A percentile compares a stretch with the other conserved stretches of the same genome.
phyloP scores from a whole-genome alignment of 2,797 vertebrate species.

The Peromyscus aztecus region DNA sequence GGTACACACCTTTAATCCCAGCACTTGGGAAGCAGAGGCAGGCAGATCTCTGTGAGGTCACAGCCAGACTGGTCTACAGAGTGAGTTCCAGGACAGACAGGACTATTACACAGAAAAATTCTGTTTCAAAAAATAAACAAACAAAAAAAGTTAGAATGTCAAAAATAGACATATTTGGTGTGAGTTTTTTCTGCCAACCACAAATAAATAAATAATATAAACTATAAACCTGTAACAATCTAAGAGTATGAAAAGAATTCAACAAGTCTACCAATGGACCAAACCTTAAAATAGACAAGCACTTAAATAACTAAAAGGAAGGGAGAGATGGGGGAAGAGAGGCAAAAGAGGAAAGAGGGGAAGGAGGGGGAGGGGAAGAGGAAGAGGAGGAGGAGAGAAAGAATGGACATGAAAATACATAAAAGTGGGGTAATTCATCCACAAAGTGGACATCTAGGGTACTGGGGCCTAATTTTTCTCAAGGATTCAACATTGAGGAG shows the following conservation, averaged over 20 bases:
- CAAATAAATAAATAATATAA: neutral
- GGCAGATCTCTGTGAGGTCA: neutral
- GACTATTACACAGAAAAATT: neutral
- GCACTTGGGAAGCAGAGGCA: neutral
- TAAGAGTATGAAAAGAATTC: neutral
- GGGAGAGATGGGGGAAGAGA: neutral
- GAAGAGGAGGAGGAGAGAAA: neutral
- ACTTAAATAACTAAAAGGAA: neutral
- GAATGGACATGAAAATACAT: neutral
- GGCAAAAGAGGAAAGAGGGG: too few relatives aligned
- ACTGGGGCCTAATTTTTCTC: neutral
- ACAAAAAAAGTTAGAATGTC: neutral
- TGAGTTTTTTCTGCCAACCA: neutral
- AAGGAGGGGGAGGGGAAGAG: neutral
- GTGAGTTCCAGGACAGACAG: neutral
- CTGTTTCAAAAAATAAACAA: neutral
- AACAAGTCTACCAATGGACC: neutral
- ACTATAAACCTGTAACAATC: neutral
- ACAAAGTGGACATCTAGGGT: neutral
- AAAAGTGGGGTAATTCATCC: neutral
- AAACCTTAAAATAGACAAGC: neutral
- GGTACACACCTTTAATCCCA: neutral
- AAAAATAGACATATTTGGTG: neutral
- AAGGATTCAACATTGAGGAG: neutral
- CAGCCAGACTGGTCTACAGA: neutral